Evolutionary conservation across 2,888 invertebrate species (phyloP).

Genomic region (Apoderus coryli): DNA sequence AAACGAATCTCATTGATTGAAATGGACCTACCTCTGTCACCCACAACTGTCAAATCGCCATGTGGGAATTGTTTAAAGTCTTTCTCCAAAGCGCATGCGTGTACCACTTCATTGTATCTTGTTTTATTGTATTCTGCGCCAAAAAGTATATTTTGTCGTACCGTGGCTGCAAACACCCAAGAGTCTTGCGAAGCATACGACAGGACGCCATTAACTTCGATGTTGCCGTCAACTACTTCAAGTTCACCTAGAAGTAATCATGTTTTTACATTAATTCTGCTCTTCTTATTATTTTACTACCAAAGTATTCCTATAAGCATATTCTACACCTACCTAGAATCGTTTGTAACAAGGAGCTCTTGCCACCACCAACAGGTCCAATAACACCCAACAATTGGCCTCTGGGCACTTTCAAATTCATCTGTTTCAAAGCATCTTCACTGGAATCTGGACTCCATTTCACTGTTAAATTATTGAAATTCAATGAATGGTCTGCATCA

Average conservation of each 20-base stretch:
- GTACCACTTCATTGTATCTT: slow-evolving; percentile 42
- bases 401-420: slow-evolving; percentile 23
- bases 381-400: slow-evolving; percentile 37
- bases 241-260: slow-evolving; percentile 40
- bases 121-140: slow-evolving; percentile 48
- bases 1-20: neutral
- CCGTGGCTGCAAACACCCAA: slow-evolving; percentile 66
- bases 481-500: slow-evolving; percentile 21
- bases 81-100: slow-evolving; percentile 52
- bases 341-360: slow-evolving; percentile 55
- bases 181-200: slow-evolving; percentile 76
- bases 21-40: slow-evolving; percentile 41
- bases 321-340: slow-evolving; percentile 35
- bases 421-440: slow-evolving; percentile 26
- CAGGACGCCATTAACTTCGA: slow-evolving; percentile 46
- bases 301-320: neutral
- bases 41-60: slow-evolving; percentile 62
- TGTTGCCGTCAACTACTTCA: slow-evolving; percentile 40
- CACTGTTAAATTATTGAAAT: slow-evolving; percentile 24
- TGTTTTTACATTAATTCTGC: neutral
- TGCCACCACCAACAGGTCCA: slow-evolving; percentile 45
- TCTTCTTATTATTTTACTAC: neutral
- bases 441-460: slow-evolving; percentile 27
- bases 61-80: slow-evolving; percentile 60
- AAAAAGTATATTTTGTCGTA: slow-evolving; percentile 78